phyloP scores from a whole-genome alignment of 2,888 invertebrate species.

The Leucophenga montana region DNA sequence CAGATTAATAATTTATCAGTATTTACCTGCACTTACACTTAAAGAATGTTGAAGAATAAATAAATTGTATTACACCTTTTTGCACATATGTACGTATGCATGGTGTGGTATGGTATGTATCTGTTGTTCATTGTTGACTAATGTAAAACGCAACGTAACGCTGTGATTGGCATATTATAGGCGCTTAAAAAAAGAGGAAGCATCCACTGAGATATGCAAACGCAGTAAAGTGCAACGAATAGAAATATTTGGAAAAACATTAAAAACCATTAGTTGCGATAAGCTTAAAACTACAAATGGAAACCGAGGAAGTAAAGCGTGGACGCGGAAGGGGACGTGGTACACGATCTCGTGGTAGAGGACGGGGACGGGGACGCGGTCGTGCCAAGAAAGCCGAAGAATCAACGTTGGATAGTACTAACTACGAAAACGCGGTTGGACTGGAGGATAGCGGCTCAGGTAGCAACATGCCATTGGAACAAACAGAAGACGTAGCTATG shows the following conservation, averaged over 20 bases:
- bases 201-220: too few species aligned
- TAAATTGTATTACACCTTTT: too few species aligned
- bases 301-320: conserved; percentile 63
- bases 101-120: too few species aligned
- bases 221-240: not conserved
- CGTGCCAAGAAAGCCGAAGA: conserved; percentile 82
- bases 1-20: too few species aligned
- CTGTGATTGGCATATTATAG: too few species aligned
- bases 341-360: conserved; percentile 80
- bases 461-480: conserved; percentile 40
- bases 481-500: conserved; percentile 56
- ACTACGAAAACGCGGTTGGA: not conserved
- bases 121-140: too few species aligned
- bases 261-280: not conserved
- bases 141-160: too few species aligned
- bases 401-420: conserved; percentile 48
- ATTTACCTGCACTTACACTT: too few species aligned
- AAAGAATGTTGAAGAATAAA: too few species aligned
- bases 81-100: too few species aligned
- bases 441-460: conserved; percentile 68
- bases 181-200: too few species aligned
- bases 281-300: conserved; percentile 42
- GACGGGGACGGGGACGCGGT: conserved; percentile 85
- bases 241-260: not conserved
- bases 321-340: conserved; percentile 71